A percentile compares a stretch with the other conserved stretches of the same genome.
Conservation (phyloP, 2,113 vertebrate genomes). For the Bucco capensis region DNA sequence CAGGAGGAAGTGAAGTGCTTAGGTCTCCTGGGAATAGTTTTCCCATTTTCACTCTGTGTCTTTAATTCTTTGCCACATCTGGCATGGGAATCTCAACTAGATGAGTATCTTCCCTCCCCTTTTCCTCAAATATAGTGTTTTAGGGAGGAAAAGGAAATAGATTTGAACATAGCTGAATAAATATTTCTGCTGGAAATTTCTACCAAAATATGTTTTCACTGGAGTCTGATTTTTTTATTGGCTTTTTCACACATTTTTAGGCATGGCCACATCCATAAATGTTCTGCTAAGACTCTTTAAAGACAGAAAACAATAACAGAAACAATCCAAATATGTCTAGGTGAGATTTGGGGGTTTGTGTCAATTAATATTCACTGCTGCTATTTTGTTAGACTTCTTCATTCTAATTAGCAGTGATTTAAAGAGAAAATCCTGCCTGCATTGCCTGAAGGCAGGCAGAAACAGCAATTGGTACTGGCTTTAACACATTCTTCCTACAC, state of each 20-base stretch:
- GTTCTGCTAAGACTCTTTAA: neutral
- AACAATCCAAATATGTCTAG: neutral
- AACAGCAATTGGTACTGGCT: neutral
- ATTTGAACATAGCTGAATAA: neutral
- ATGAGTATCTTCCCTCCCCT: neutral
- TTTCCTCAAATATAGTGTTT: neutral
- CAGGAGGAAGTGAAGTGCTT: neutral
- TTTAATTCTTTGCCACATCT: neutral
- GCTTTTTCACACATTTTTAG: neutral
- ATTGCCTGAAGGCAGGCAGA: constrained; percentile 30
- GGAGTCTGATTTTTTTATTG: neutral
- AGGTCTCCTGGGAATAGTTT: neutral
- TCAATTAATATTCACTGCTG: constrained; percentile 47
- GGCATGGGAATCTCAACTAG: neutral
- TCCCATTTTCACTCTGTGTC: neutral
- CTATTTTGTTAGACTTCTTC: constrained; percentile 17
- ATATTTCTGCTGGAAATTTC: neutral
- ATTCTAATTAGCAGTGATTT: constrained; percentile 50
- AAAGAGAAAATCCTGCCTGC: constrained; percentile 45
- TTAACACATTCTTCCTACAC: neutral
- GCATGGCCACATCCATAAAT: neutral
- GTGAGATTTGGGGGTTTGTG: neutral
- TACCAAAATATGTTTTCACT: neutral
- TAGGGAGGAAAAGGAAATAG: neutral
- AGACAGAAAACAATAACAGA: neutral